These are phyloP conservation scores for Parnassius smintheus DNA, from an alignment of 2,888 invertebrate species.

Conservation along the genomic window DNA sequence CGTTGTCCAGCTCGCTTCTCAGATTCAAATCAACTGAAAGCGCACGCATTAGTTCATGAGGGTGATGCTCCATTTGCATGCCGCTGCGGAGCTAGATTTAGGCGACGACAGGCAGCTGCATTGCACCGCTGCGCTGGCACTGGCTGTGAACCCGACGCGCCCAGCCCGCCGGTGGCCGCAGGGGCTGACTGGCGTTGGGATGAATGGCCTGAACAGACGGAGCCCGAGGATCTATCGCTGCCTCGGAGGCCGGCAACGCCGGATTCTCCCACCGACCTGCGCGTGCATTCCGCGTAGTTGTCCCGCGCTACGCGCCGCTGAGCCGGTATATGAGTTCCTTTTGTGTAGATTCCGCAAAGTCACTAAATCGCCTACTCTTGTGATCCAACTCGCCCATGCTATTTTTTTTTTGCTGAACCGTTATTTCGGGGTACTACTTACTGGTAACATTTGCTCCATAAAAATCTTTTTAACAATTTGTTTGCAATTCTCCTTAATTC, in stretches of 20 bases:
- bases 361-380: constrained; percentile 41
- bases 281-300: constrained; percentile 74
- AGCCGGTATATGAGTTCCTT: constrained; percentile 91
- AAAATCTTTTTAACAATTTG: constrained; percentile 46
- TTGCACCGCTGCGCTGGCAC: constrained; percentile 88
- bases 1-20: constrained; percentile 93
- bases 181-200: constrained; percentile 74
- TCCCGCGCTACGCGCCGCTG: constrained; percentile 57
- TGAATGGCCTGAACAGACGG: constrained; percentile 90
- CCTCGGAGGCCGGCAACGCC: constrained; percentile 75
- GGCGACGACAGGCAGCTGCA: constrained; percentile 93
- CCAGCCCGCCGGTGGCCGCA: constrained; percentile 71
- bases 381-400: constrained; percentile 27
- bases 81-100: constrained; percentile 89
- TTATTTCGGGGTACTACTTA: constrained; percentile 27
- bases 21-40: constrained; percentile 95
- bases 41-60: constrained; percentile 93
- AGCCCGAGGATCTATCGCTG: constrained; percentile 94
- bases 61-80: constrained; percentile 95
- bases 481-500: constrained; percentile 38
- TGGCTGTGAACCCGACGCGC: constrained; percentile 63
- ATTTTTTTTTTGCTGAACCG: constrained; percentile 13
- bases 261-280: constrained; percentile 75
- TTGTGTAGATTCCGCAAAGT: constrained; percentile 72
- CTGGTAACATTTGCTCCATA: constrained; percentile 38